A percentile compares a stretch with the other conserved stretches of the same genome.
These are phyloP conservation scores for Poecilia velifera DNA, from an alignment of 2,797 vertebrate species.

Conservation along the genomic window DNA sequence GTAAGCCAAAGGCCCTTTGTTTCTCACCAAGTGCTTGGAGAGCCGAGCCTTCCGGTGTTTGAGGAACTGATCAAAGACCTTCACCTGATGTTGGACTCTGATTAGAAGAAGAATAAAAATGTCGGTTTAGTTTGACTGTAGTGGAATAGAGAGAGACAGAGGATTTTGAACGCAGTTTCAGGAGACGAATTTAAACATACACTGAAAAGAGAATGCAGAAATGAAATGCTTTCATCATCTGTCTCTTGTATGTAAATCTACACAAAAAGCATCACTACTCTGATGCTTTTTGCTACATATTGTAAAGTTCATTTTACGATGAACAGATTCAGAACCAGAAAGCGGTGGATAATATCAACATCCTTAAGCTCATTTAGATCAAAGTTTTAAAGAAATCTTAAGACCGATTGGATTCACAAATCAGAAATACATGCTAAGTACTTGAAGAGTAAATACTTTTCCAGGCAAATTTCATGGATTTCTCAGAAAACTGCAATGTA, in stretches of 20 bases:
- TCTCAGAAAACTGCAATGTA: not conserved
- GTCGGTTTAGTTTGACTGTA: not conserved
- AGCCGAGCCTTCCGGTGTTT: constrained; percentile 79
- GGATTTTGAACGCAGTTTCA: not conserved
- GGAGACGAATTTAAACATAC: not conserved
- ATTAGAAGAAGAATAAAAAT: constrained; percentile 12
- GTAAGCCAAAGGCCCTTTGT: not conserved
- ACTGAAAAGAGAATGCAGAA: not conserved
- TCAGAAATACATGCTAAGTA: not conserved
- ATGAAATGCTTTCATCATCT: not conserved
- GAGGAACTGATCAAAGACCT: constrained; percentile 79
- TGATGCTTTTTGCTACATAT: not conserved
- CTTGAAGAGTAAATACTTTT: not conserved
- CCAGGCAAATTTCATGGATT: not conserved
- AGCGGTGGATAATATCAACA: not conserved
- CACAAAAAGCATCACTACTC: not conserved
- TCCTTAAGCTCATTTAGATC: not conserved
- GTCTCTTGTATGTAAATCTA: not conserved
- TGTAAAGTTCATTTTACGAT: not conserved
- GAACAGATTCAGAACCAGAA: not conserved
- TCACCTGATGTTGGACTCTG: constrained; percentile 79
- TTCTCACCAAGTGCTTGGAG: constrained; percentile 78
- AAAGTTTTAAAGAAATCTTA: not conserved
- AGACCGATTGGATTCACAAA: not conserved
- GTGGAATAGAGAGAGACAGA: not conserved